A percentile compares a stretch with the other conserved stretches of the same genome.
These are phyloP conservation scores for Amorpha juglandis DNA, from an alignment of 2,888 invertebrate genomes.

Conservation along the genomic window DNA sequence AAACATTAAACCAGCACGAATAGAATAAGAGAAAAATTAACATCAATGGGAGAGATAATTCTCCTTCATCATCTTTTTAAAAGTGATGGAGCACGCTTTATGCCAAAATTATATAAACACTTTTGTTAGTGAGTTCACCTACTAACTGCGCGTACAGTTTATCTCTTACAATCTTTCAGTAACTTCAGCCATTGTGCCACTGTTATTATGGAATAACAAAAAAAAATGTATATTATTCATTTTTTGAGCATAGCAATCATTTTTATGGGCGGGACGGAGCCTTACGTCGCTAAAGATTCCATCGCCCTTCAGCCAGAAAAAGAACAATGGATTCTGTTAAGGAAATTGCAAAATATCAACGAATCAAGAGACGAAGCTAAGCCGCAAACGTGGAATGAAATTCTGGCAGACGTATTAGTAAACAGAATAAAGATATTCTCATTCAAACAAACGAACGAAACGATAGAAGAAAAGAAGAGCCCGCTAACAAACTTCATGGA, in stretches of 20 bases:
- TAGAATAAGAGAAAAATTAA: too few relatives aligned
- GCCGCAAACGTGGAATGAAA: conserved; percentile 68
- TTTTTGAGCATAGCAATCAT: conserved; percentile 58
- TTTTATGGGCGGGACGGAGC: conserved; percentile 54
- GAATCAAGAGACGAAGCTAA: conserved; percentile 50
- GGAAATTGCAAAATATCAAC: conserved; percentile 68
- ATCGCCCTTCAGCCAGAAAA: conserved; percentile 44
- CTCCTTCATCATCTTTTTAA: too few relatives aligned
- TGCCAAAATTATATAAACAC: too few relatives aligned
- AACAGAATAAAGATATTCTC: conserved; percentile 66
- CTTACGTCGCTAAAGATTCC: conserved; percentile 49
- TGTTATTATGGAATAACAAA: conserved; percentile 55
- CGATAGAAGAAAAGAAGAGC: conserved; percentile 37
- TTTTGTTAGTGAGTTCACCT: conserved; percentile 54
- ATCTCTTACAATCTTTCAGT: conserved; percentile 69
- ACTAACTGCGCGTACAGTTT: conserved; percentile 56
- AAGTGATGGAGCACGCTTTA: too few relatives aligned
- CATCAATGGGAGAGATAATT: too few relatives aligned
- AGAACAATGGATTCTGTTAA: conserved; percentile 64
- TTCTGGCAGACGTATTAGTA: conserved; percentile 69
- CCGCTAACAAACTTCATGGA: conserved; percentile 56
- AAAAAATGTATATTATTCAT: conserved; percentile 64
- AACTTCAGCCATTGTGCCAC: conserved; percentile 59
- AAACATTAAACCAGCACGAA: too few relatives aligned
- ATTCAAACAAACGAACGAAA: conserved; percentile 44